Percentiles rank a stretch among this genome's conserved stretches.
phyloP scores from a whole-genome alignment of 2,888 invertebrate genomes.

The Phytoseiulus persimilis region DNA sequence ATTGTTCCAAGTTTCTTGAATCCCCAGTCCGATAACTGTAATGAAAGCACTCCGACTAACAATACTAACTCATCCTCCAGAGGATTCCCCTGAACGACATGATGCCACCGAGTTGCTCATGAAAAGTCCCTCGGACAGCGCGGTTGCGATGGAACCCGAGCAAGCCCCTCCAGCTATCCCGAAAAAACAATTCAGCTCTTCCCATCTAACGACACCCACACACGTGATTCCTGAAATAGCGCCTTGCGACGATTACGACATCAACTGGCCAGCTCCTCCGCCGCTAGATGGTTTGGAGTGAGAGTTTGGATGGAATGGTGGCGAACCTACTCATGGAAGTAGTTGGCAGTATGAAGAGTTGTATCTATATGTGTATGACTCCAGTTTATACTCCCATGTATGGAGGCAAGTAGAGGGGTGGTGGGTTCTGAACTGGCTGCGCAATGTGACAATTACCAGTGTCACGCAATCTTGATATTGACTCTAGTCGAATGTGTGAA shows the following conservation, averaged over 20 bases:
- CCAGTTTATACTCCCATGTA: neutral
- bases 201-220: neutral
- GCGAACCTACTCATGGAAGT: neutral
- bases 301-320: neutral
- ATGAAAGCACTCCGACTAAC: neutral
- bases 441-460: too few relatives aligned
- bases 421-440: too few relatives aligned
- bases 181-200: neutral
- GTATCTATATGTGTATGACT: neutral
- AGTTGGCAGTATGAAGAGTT: neutral
- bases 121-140: conserved; percentile 23
- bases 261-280: conserved; percentile 23
- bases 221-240: conserved; percentile 17
- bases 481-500: too few relatives aligned
- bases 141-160: conserved; percentile 14
- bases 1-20: too few relatives aligned
- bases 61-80: neutral
- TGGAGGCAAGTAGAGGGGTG: too few relatives aligned
- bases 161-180: conserved; percentile 14
- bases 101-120: conserved; percentile 22
- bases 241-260: conserved; percentile 10
- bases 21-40: neutral
- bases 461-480: too few relatives aligned
- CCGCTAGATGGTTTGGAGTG: conserved; percentile 18
- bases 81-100: neutral